These are phyloP conservation scores for Elegia similella DNA, from an alignment of 2,888 invertebrate species.

Conservation along the genomic window DNA sequence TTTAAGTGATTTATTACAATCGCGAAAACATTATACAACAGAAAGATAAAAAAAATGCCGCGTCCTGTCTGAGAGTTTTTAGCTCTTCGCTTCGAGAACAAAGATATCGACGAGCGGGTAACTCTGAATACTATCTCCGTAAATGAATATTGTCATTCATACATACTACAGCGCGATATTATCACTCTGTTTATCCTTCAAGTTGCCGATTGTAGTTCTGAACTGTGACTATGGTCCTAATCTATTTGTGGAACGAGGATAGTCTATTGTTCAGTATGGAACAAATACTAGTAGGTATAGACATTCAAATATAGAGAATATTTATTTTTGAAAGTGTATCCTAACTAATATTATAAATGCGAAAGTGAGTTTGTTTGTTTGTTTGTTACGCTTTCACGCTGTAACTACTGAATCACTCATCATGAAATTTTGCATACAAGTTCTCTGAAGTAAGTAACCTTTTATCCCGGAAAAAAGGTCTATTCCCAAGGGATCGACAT, in stretches of 20 bases:
- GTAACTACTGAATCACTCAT: too few species aligned
- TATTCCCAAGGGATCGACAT: too few species aligned
- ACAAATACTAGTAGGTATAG: too few species aligned
- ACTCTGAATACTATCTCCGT: constrained; percentile 67
- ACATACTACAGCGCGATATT: constrained; percentile 34
- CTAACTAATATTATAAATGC: too few species aligned
- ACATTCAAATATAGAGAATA: not conserved
- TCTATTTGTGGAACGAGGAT: not conserved
- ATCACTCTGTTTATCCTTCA: constrained; percentile 11
- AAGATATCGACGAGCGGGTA: constrained; percentile 65
- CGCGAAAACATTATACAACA: not conserved
- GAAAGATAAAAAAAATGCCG: not conserved
- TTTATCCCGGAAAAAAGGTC: too few species aligned
- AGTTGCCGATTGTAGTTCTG: not conserved
- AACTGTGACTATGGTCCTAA: not conserved
- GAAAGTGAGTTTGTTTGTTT: too few species aligned
- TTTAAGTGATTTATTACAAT: too few species aligned
- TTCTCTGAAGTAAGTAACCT: too few species aligned
- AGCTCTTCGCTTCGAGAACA: constrained; percentile 37
- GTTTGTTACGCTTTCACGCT: too few species aligned
- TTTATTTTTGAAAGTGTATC: too few species aligned
- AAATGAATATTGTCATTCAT: constrained; percentile 63
- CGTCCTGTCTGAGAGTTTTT: not conserved
- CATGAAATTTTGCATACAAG: too few species aligned
- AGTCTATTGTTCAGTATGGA: not conserved